Evolutionary conservation across 2,113 vertebrate genomes (phyloP), one percentile per base, ranked within the genome.

Genomic region (Python bivittatus): DNA sequence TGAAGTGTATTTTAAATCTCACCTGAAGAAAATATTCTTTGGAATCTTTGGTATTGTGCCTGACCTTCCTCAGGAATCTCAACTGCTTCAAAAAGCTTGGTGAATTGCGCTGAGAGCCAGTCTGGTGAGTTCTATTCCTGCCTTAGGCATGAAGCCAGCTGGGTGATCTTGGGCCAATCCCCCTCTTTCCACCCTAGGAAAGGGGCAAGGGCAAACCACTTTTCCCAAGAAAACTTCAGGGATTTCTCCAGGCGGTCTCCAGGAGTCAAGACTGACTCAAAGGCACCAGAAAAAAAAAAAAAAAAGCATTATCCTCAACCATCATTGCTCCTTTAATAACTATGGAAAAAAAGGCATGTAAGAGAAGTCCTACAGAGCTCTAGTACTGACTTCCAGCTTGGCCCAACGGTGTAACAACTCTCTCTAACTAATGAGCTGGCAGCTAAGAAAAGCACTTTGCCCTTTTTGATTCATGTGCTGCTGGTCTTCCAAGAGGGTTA

Each of bases 61-160:
- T 94, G 95, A 97, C 97, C 95, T 97, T 97, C 96, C 95, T 97
- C 96, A 95, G 98, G 98, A 97, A 97, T 98, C 97, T 97, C 93
- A 25, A 90, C 94, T 94, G 95, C 96, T 97, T 95, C 95, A 95
- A 93, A 93, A 94, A 93, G 83, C 93, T 96, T 93, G 92, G 95
- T 97, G 97, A 97, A 98, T 97, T 95, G 95, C 48, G 7, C 7
- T 48, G 48, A 72, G n/a, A 72, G 6, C n/a, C n/a, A 5, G 33
- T 33, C 17, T 33, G 13, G 25, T 72, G 64, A 64, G 27, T 64
- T 58, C 57, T 57, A 57, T 3, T 57, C 3, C 56, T 15, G 20
- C 56, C 29, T 2, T 17, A 33, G n/a, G 68, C 5, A 72, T 15
- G 33, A 33, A 72, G 64, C 64, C n/a, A 2, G 57, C 13, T 72